Evolutionary conservation across 2,113 vertebrate genomes (phyloP), one percentile per base, ranked within the genome.

Genomic region (Pachyramphus minor): DNA sequence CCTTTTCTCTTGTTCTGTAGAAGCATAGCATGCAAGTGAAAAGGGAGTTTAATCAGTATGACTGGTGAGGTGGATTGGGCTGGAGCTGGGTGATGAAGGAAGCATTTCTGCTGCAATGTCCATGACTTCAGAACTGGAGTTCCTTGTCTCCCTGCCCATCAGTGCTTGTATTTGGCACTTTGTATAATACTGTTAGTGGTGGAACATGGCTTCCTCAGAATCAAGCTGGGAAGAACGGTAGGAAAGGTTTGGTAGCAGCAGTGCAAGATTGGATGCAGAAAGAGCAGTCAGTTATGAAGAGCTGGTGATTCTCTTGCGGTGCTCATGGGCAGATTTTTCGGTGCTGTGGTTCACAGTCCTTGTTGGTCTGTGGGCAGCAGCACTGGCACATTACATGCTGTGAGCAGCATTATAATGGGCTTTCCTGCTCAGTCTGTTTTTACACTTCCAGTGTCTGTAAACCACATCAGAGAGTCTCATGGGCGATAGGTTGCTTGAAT

Each of bases 151-250:
- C 37, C 20, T 47, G 41, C 24, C 52, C 52, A 49, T 1, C 15
- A 24, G 60, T 49, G 45, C 44, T 73, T 80, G 23, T 31, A 24
- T 69, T 31, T 93, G 62, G 20, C 30, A 44, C 50, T 31, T 75
- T 1, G 2, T 67, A 41, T 22, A 7, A 9, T 22, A 45, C 25
- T 52, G 27, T 59, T 85, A 58, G 47, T 37, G 24, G n/a, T 5
- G 2, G 59, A n/a, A 41, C 3, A 4, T 30, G 20, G 3, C 58
- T 78, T 76, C 21, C 4, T 87, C 31, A 50, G 41, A 37, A 64
- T 30, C 35, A 49, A 33, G 5, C 12, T 52, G 41, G 44, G 23
- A 62, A 58, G 8, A 87, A 16, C 7, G 45, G 4, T 0, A 0
- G 27, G 20, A 73, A 60, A 31, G 12, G 28, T 55, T 77, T 78